Evolutionary conservation across 2,888 invertebrate genomes (phyloP), one percentile per base, ranked within the genome.

Genomic region (Panzeria rudis): DNA sequence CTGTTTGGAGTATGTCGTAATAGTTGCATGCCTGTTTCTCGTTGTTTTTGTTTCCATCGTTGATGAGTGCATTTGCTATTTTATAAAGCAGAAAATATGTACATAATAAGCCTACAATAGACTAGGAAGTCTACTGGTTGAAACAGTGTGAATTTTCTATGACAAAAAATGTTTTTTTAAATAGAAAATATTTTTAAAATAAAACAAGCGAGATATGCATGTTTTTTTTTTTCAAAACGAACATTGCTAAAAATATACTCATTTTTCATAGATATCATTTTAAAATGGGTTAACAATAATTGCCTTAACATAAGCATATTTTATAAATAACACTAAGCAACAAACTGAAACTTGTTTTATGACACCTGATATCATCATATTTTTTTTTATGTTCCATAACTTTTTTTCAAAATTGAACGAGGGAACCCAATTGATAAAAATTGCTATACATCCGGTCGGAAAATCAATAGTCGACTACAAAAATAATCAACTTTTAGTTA

Each of bases 71-170:
- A 83, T 71, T 50, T 73, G 66, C 78, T 78, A n/a, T n/a, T 66
- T 35, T 66, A 44, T n/a, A 38, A 75, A 81, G 52, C 32, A 62
- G 23, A 9, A 62, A 59, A 7, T 20, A 20, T 32, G 35, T 1
- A 59, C 2, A 62, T 54, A 23, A 68, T 20, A 29, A 35, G 69
- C 50, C 54, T 56, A 82, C 82, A 83, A 72, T 66, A 83, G 76
- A 83, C 82, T 64, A 83, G 76, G 82, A 83, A 83, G 82, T 83
- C 82, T 71, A 77, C 56, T 77, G 71, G 29, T 50, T 64, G 71
- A 76, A 54, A 76, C 62, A 83, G 71, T 66, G 64, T 83, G 64
- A 77, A 72, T 83, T 50, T 64, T 71, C 5, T 50, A 15, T 8
- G 35, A 17, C 41, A 71, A 62, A 50, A 68, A 32, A 32, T 23